Conservation (phyloP, 2,888 invertebrate species). For the Callyntrura sp. region DNA sequence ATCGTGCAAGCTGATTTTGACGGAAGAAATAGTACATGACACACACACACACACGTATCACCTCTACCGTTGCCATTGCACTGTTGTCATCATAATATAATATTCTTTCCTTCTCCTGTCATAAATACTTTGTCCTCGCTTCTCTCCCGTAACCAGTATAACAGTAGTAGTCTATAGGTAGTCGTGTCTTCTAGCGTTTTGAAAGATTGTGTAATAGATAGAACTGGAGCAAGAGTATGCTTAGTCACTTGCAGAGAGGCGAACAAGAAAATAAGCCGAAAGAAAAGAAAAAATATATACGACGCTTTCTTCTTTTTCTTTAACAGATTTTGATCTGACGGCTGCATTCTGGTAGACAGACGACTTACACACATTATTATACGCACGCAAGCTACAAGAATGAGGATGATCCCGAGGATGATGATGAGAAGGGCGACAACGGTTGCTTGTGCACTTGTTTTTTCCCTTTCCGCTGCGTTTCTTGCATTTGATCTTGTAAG, state of each 20-base stretch:
- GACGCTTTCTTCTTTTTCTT: conserved; percentile 27
- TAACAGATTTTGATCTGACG: conserved; percentile 36
- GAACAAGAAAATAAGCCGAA: background rate
- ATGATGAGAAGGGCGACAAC: conserved; percentile 26
- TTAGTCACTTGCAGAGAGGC: background rate
- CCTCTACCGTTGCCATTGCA: background rate
- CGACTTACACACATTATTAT: conserved; percentile 2
- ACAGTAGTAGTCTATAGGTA: background rate
- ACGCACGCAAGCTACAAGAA: conserved; percentile 56
- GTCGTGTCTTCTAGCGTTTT: conserved; percentile 21
- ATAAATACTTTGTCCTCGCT: conserved; percentile 66
- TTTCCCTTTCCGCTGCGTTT: background rate
- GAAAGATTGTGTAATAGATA: conserved; percentile 71
- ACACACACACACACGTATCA: background rate
- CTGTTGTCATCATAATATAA: conserved; percentile 28
- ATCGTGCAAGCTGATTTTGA: conserved; percentile 20
- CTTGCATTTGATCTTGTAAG: conserved; percentile 49
- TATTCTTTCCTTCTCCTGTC: conserved; percentile 46
- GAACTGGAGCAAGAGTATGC: conserved; percentile 1
- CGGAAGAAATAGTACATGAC: background rate
- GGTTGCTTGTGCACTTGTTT: conserved; percentile 40
- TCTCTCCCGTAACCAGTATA: background rate
- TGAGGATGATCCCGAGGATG: too few species aligned
- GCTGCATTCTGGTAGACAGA: background rate
- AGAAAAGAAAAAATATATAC: background rate